Conservation (phyloP, 2,113 vertebrate genomes). For the Chaetodon trifascialis region DNA sequence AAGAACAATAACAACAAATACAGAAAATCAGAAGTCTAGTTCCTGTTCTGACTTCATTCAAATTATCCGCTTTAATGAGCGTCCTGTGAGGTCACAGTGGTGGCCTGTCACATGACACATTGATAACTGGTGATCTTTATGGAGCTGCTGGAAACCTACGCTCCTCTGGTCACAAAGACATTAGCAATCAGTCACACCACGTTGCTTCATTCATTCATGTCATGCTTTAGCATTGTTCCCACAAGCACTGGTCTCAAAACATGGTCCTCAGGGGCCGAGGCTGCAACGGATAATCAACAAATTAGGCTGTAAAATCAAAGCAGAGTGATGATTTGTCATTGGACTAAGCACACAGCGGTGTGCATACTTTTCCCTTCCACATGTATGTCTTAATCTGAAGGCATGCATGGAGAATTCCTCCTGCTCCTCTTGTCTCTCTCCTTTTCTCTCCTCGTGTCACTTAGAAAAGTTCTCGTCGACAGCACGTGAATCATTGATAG, state of each 20-base stretch:
- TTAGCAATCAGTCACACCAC: neutral
- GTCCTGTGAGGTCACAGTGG: conserved; percentile 10
- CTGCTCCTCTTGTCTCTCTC: neutral
- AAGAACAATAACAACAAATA: neutral
- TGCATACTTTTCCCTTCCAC: conserved; percentile 20
- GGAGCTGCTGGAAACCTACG: neutral
- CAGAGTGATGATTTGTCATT: neutral
- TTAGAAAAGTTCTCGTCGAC: neutral
- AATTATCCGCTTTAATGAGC: neutral
- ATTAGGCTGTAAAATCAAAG: conserved; percentile 25
- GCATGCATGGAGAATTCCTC: conserved; percentile 25
- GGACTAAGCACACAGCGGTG: neutral
- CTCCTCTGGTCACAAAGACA: neutral
- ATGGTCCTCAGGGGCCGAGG: neutral
- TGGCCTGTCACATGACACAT: conserved; percentile 10
- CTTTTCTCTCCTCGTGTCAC: neutral
- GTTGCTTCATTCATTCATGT: neutral
- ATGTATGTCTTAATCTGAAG: neutral
- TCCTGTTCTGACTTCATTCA: neutral
- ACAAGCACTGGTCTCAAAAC: neutral
- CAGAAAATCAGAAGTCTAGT: neutral
- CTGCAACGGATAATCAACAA: neutral
- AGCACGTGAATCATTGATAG: conserved; percentile 3
- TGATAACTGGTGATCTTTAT: conserved; percentile 12
- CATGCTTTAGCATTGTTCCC: neutral